Base-by-base conservation (phyloP, 2,888 invertebrate species). In the Helicoverpa assulta region DNA sequence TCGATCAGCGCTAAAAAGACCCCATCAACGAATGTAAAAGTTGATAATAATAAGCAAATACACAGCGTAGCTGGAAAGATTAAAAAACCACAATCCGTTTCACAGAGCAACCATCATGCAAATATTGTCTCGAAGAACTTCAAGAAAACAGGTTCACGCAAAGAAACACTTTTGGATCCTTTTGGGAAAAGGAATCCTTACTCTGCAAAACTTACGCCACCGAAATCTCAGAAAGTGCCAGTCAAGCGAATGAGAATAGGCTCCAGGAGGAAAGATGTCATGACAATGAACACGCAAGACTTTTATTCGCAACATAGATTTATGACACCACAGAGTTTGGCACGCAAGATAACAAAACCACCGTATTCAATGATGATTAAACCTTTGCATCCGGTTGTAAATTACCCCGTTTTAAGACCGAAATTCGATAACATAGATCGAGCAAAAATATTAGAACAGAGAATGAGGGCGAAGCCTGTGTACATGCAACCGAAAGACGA, bases 131-230 rank as follows among this genome's bases (percentile, higher is more conserved):
- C 63, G 4, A 81, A 76, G 21, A 79, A 84, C 29, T 73, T 72
- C 18, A 80, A 70, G 67, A 68, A 53, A 67, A 54, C 69, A 5
- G 73, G 54, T 50, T 37, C 64, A 7, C 64, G 57, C 6, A 76
- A 75, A 65, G 65, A 70, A 50, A 43, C 54, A n/a, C 67, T 85
- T 29, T 18, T 88, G n/a, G 71, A 87, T 63, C 80, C 87, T 4
- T 86, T 88, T 54, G 78, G 73, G 10, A 90, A 90, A 78, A 89
- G 82, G 0, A 88, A 89, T 65, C 61, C 89, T 21, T 88, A 83
- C 29, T 7, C 88, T 4, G 21, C 87, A 0, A 88, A 86, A 82
- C 80, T 81, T 6, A 66, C 81, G 14, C 69, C 83, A 29, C 67
- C 77, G 1, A 80, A 85, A 18, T 73, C 62, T 7, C 83, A 83